Conservation (phyloP, 1,140 invertebrate species). For the Physella acuta region DNA sequence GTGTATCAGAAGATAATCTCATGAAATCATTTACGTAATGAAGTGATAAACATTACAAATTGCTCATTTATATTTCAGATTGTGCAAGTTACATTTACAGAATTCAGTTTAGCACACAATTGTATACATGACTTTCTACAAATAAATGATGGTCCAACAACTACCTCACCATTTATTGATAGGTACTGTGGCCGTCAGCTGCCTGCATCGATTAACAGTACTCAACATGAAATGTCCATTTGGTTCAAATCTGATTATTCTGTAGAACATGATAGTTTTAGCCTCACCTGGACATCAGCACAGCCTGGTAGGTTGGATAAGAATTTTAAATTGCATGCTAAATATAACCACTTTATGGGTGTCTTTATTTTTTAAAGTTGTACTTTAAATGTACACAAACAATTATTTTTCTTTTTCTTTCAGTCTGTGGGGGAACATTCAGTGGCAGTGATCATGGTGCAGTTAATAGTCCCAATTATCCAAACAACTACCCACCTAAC, state of each 20-base stretch:
- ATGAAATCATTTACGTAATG: too few relatives aligned
- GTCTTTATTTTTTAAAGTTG: too few relatives aligned
- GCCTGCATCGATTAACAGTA: constrained; percentile 62
- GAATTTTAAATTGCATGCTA: too few relatives aligned
- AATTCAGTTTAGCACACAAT: constrained; percentile 59
- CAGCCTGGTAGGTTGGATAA: constrained; percentile 58
- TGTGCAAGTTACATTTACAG: constrained; percentile 63
- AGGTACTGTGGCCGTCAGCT: constrained; percentile 77
- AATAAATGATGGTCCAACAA: constrained; percentile 70
- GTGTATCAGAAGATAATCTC: too few relatives aligned
- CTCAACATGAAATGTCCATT: constrained; percentile 67
- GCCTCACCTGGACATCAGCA: constrained; percentile 63
- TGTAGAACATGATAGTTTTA: constrained; percentile 44
- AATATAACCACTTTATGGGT: too few relatives aligned
- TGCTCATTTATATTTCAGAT: constrained; percentile 49
- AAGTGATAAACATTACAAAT: too few relatives aligned
- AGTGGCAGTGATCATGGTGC: constrained; percentile 36
- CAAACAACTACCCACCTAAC: constrained; percentile 75
- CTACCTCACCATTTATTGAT: constrained; percentile 65
- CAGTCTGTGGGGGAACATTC: constrained; percentile 60
- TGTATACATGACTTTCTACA: constrained; percentile 50
- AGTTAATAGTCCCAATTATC: constrained; percentile 73
- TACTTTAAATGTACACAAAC: too few relatives aligned
- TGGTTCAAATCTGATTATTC: constrained; percentile 52
- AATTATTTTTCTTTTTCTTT: constrained; percentile 26